These are phyloP conservation scores for Agapornis roseicollis DNA, from an alignment of 2,113 vertebrate genomes.

Conservation along the genomic window DNA sequence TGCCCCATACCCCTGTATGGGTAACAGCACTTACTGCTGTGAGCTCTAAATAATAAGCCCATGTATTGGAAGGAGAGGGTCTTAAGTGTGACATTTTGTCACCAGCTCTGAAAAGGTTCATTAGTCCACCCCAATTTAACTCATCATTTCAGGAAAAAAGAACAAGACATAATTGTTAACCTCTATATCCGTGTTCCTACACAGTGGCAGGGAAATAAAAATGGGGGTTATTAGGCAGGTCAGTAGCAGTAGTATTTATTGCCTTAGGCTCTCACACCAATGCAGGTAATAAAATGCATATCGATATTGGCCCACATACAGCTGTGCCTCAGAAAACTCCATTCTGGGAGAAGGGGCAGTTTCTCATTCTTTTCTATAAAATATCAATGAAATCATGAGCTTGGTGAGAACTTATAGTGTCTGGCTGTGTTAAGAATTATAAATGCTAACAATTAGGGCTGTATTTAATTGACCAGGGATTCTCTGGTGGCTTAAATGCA, in stretches of 20 bases:
- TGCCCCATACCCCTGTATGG: neutral
- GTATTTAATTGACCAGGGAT: neutral
- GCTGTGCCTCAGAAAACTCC: neutral
- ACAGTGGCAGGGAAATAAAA: neutral
- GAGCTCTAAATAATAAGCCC: neutral
- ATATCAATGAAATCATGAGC: neutral
- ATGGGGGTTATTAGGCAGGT: neutral
- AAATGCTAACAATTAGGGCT: neutral
- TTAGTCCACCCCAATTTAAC: neutral
- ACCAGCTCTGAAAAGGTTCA: neutral
- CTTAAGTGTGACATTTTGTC: neutral
- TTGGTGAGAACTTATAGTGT: neutral
- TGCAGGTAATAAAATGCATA: conserved; percentile 3
- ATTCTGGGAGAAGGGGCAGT: neutral
- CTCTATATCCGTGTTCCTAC: neutral
- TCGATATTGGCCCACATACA: neutral
- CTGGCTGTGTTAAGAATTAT: neutral
- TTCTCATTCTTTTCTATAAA: conserved; percentile 1
- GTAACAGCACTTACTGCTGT: neutral
- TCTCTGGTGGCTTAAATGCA: neutral
- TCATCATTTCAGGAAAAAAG: neutral
- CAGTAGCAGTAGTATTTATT: conserved; percentile 4
- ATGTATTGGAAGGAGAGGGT: neutral
- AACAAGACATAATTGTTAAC: neutral
- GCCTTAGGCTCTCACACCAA: neutral